Evolutionary conservation across 2,113 vertebrate genomes (phyloP).

Genomic region (Triplophysa dalaica): DNA sequence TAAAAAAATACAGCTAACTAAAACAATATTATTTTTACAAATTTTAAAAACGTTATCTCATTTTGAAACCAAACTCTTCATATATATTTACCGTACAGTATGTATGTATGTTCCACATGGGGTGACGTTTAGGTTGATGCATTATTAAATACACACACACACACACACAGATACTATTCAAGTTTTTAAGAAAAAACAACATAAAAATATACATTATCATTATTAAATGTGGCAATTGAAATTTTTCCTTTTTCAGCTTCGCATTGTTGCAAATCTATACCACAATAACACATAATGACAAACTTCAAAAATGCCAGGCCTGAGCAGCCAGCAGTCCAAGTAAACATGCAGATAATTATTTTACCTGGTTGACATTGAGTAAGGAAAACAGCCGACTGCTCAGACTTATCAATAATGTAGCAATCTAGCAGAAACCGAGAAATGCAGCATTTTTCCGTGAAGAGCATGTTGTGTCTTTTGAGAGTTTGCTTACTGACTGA

Average conservation of each 20-base stretch:
- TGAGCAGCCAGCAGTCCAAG: neutral
- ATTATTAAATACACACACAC: neutral
- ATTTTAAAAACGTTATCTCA: no score
- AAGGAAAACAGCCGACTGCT: slow-evolving; percentile 15
- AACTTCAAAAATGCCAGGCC: neutral
- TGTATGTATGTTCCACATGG: neutral
- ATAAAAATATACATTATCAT: neutral
- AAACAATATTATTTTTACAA: no score
- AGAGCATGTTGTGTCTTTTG: slow-evolving; percentile 27
- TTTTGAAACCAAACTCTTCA: no score
- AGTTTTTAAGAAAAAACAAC: slow-evolving; percentile 16
- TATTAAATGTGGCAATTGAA: neutral
- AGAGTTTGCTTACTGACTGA: slow-evolving; percentile 39
- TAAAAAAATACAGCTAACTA: no score
- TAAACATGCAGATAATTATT: slow-evolving; percentile 30
- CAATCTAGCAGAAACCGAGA: slow-evolving; percentile 21
- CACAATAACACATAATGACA: neutral
- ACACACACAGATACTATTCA: slow-evolving; percentile 18
- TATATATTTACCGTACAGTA: no score
- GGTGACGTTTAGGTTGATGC: slow-evolving; percentile 13
- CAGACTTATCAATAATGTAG: slow-evolving; percentile 32
- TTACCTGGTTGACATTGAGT: slow-evolving; percentile 34
- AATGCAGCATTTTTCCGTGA: slow-evolving; percentile 16
- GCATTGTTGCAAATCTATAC: neutral
- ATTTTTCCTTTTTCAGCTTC: neutral